Percentiles rank a stretch among this genome's conserved stretches.
Evolutionary conservation across 2,797 vertebrate species (phyloP).

Genomic region (Sebastes minor): DNA sequence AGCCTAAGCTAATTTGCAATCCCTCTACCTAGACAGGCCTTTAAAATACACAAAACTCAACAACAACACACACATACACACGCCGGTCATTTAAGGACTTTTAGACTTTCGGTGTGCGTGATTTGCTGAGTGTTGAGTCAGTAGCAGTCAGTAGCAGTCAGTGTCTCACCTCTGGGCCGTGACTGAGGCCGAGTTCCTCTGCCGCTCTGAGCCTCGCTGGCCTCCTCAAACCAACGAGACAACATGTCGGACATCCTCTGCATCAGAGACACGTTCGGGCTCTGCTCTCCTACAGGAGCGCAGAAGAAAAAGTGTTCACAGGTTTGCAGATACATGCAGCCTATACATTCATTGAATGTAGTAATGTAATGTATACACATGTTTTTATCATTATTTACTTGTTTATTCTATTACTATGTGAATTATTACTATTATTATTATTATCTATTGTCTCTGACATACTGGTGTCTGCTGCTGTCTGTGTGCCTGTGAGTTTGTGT

Average conservation of each 20-base stretch:
- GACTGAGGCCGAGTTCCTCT: conserved; percentile 88
- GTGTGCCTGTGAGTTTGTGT: too few species aligned
- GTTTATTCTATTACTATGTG: too few species aligned
- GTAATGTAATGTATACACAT: too few species aligned
- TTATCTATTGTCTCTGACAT: too few species aligned
- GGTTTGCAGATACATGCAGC: not conserved
- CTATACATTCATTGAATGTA: too few species aligned
- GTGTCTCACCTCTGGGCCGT: conserved; percentile 86
- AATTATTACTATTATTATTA: too few species aligned
- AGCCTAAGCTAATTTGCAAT: not conserved
- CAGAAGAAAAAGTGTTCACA: not conserved
- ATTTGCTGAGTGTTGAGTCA: not conserved
- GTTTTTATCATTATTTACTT: too few species aligned
- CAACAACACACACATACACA: not conserved
- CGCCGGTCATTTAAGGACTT: not conserved
- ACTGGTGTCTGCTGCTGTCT: too few species aligned
- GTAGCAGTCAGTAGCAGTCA: too few species aligned
- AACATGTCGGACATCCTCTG: conserved; percentile 99
- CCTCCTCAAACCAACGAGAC: conserved; percentile 98
- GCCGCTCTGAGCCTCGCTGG: conserved; percentile 94
- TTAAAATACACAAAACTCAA: not conserved
- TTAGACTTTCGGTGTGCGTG: not conserved
- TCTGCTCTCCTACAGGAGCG: conserved; percentile 88
- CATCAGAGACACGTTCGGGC: conserved; percentile 97
- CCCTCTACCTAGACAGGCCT: not conserved